Evolutionary conservation across 2,888 invertebrate species (phyloP).

Genomic region (Gymnosoma rotundatum): DNA sequence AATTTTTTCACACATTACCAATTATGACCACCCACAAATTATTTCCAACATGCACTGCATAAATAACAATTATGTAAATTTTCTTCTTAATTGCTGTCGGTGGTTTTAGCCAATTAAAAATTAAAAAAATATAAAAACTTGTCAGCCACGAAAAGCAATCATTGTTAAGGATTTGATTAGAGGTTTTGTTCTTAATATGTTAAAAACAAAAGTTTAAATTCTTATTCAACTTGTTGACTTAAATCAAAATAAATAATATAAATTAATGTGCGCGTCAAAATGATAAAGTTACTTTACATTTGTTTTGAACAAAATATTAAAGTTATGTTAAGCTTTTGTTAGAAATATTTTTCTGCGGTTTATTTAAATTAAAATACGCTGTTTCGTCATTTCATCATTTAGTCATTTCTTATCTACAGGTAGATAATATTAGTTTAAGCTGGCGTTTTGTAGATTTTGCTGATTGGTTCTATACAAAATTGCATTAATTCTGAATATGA

Average conservation of each 20-base stretch:
- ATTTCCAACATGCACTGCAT: neutral
- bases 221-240: constrained; percentile 33
- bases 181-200: constrained; percentile 49
- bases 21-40: constrained; percentile 46
- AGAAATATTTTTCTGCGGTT: no score
- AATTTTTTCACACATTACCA: constrained; percentile 36
- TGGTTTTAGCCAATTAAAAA: constrained; percentile 60
- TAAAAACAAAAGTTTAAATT: constrained; percentile 5
- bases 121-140: constrained; percentile 17
- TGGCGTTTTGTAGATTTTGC: no score
- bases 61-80: constrained; percentile 33
- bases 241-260: constrained; percentile 17
- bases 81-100: constrained; percentile 34
- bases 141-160: constrained; percentile 19
- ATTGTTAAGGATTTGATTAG: constrained; percentile 59
- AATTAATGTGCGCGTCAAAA: neutral
- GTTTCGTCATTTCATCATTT: no score
- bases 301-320: no score
- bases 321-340: no score
- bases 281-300: neutral
- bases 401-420: no score
- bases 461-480: no score
- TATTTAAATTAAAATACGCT: no score
- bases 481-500: no score
- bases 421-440: no score